Conservation (phyloP, 1,140 invertebrate species). For the Matsumurasca onukii region DNA sequence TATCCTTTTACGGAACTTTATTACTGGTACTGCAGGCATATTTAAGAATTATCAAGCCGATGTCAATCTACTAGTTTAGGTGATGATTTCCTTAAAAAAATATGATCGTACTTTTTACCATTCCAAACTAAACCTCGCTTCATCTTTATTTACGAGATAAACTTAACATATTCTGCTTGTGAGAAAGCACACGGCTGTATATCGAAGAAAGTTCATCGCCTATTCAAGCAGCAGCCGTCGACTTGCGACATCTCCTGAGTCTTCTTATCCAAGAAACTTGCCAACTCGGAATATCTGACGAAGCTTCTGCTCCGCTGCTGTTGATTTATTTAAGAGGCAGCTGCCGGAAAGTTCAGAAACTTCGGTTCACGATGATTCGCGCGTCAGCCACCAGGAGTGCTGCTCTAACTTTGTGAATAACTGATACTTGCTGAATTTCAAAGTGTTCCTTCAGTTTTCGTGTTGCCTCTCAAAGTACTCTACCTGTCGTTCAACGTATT, state of each 20-base stretch:
- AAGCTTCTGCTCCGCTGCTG: not conserved
- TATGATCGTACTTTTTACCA: no score
- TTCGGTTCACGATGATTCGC: not conserved
- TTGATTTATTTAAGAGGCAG: conserved; percentile 18
- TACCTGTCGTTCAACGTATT: no score
- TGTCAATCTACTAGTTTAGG: no score
- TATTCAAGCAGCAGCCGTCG: not conserved
- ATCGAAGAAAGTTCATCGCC: conserved; percentile 3
- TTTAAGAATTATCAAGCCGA: no score
- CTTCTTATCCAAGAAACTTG: not conserved
- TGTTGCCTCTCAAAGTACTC: no score
- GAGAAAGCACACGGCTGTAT: not conserved
- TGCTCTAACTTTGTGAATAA: conserved; percentile 10
- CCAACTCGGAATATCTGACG: conserved; percentile 1
- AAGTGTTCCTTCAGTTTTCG: conserved; percentile 1
- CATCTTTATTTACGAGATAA: no score
- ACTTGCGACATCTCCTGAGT: not conserved
- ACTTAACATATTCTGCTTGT: no score
- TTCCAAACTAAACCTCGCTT: no score
- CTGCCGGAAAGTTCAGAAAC: not conserved
- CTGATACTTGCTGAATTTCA: conserved; percentile 4
- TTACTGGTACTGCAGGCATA: no score
- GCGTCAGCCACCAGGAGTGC: not conserved
- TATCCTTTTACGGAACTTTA: no score
- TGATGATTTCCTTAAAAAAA: no score